Evolutionary conservation across 2,113 vertebrate species (phyloP).

Genomic region (Brachypteracias leptosomus): DNA sequence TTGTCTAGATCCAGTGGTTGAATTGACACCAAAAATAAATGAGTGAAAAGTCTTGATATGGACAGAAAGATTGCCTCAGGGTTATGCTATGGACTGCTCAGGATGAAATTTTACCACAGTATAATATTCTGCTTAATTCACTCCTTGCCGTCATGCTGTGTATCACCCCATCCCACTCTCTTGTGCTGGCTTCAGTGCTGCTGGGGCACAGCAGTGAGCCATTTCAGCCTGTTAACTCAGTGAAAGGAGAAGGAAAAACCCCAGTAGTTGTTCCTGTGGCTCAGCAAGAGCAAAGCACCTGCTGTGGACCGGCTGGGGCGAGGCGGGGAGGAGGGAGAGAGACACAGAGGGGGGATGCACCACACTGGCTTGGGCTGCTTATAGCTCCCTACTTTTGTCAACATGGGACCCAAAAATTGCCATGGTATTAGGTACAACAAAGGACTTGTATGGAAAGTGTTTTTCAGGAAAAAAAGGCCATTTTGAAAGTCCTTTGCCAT

Average conservation of each 20-base stretch:
- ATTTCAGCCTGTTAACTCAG: not conserved
- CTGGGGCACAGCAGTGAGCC: not conserved
- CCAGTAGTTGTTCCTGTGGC: not conserved
- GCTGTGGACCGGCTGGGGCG: no score
- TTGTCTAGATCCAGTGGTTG: not conserved
- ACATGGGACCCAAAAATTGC: not conserved
- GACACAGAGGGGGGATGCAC: no score
- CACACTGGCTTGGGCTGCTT: not conserved
- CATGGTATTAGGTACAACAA: not conserved
- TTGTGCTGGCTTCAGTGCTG: rapidly evolving
- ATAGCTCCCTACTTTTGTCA: not conserved
- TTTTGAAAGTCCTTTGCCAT: not conserved
- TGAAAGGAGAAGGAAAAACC: not conserved
- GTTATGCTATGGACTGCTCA: not conserved
- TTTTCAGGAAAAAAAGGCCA: not conserved
- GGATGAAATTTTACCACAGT: not conserved
- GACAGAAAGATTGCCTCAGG: not conserved
- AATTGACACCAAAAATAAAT: not conserved
- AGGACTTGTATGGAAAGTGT: not conserved
- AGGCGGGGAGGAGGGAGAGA: not conserved
- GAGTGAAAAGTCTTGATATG: not conserved
- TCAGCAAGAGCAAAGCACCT: not conserved
- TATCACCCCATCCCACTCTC: rapidly evolving
- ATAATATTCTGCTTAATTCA: not conserved
- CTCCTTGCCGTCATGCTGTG: rapidly evolving